Percentiles rank a stretch among this genome's conserved stretches.
Conservation (phyloP, 2,888 invertebrate species). For the Barypeithes pellucidus region DNA sequence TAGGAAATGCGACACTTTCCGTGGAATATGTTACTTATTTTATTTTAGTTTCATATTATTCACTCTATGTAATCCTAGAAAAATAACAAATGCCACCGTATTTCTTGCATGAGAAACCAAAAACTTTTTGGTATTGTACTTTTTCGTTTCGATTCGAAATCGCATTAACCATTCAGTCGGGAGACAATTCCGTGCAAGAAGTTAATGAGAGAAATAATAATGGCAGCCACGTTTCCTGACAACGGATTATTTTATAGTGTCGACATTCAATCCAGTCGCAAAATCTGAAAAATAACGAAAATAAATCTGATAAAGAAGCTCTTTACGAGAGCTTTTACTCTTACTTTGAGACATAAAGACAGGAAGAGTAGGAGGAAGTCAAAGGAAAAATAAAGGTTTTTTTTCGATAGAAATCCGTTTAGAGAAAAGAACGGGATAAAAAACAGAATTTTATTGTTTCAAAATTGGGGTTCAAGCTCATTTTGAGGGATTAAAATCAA, state of each 20-base stretch:
- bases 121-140: too few species aligned
- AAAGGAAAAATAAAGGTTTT: not conserved
- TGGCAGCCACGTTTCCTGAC: too few species aligned
- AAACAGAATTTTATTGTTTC: not conserved
- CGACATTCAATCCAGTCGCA: too few species aligned
- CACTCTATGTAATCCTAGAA: not conserved
- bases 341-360: not conserved
- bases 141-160: too few species aligned
- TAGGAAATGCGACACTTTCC: constrained; percentile 39
- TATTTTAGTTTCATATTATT: not conserved
- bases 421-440: not conserved
- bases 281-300: too few species aligned
- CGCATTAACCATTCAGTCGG: too few species aligned
- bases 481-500: not conserved
- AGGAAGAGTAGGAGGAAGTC: not conserved
- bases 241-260: too few species aligned
- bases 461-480: not conserved
- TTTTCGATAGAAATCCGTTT: not conserved
- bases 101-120: not conserved
- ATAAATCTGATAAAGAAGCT: not conserved
- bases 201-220: too few species aligned
- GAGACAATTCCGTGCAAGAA: too few species aligned
- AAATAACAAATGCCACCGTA: not conserved
- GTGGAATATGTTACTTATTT: constrained; percentile 41
- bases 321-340: not conserved